Evolutionary conservation across 2,113 vertebrate species (phyloP).

Genomic region (Monopterus albus): DNA sequence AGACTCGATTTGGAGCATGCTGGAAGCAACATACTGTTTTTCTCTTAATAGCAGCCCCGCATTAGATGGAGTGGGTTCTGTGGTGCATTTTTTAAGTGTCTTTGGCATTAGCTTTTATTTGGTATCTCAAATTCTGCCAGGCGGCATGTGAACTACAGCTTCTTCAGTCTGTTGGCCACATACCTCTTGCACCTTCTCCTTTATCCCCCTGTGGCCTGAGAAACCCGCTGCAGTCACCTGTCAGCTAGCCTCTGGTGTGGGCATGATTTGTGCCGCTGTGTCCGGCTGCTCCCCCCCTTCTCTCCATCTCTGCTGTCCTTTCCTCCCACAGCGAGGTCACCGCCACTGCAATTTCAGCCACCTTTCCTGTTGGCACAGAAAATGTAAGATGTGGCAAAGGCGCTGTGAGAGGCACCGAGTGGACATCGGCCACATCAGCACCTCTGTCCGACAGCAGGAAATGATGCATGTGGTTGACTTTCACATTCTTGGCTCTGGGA

Average conservation of each 20-base stretch:
- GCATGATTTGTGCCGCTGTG: conserved; percentile 39
- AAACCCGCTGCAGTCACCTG: conserved; percentile 26
- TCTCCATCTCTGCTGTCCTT: not conserved
- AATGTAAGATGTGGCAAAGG: not conserved
- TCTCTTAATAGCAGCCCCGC: too few relatives aligned
- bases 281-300: conserved; percentile 14
- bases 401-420: conserved; percentile 14
- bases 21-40: too few relatives aligned
- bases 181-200: not conserved
- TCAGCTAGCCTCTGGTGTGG: conserved; percentile 22
- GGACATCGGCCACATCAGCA: not conserved
- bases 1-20: too few relatives aligned
- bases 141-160: not conserved
- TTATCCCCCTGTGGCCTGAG: conserved; percentile 22
- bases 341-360: not conserved
- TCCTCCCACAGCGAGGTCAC: conserved; percentile 35
- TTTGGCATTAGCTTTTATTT: too few relatives aligned
- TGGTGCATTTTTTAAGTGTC: too few relatives aligned
- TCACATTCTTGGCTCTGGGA: not conserved
- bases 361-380: not conserved
- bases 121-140: too few relatives aligned
- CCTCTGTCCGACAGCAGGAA: conserved; percentile 6
- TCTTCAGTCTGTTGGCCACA: not conserved
- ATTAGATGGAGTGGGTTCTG: too few relatives aligned
- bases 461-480: conserved; percentile 4